These are phyloP conservation scores for Nymphicus hollandicus DNA, from an alignment of 2,113 vertebrate genomes.

Conservation along the genomic window DNA sequence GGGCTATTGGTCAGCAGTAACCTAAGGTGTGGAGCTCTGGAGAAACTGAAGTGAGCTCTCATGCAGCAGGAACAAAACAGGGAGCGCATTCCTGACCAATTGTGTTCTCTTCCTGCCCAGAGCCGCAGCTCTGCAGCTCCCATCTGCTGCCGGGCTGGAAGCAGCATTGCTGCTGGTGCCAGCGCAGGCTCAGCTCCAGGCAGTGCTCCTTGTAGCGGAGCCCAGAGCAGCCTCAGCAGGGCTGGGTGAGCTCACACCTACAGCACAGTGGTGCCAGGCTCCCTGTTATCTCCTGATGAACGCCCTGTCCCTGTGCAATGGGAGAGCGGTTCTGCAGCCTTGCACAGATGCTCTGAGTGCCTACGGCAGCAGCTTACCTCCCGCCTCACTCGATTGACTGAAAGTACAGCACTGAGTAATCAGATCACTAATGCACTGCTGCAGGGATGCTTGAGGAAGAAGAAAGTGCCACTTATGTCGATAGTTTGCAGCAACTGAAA, in stretches of 20 bases:
- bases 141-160: background rate
- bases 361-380: background rate
- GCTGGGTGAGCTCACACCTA: rapidly evolving
- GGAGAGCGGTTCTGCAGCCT: background rate
- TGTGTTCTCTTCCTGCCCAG: constrained; percentile 23
- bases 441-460: background rate
- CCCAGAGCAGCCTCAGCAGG: rapidly evolving
- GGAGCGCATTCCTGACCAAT: background rate
- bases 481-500: background rate
- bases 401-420: background rate
- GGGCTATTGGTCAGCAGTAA: background rate
- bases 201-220: rapidly evolving
- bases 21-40: background rate
- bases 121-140: background rate
- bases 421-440: background rate
- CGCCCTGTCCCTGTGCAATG: background rate
- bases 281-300: background rate
- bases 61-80: background rate
- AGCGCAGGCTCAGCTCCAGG: rapidly evolving
- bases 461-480: background rate
- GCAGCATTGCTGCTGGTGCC: background rate
- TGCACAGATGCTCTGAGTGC: background rate
- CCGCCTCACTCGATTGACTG: background rate
- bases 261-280: rapidly evolving
- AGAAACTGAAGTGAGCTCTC: background rate